Evolutionary conservation across 2,113 vertebrate species (phyloP), one percentile per base, ranked within the genome.

Genomic region (Crotophaga sulcirostris): DNA sequence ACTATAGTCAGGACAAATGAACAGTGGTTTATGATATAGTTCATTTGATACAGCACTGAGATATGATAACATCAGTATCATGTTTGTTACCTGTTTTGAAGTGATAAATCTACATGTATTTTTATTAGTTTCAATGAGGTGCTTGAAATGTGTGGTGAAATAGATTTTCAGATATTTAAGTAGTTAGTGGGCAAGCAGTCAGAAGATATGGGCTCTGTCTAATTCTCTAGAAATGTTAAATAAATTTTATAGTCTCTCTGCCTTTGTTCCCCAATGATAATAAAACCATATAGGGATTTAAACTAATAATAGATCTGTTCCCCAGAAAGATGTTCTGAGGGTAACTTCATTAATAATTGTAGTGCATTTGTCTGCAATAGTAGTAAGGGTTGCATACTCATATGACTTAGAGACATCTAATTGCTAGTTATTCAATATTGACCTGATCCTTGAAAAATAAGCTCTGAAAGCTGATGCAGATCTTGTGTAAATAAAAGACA

Each of bases 391-490:
- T 13, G 34, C 54, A 73, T 72, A 78, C 19, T 84, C 52, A 55
- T 82, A 29, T 34, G 33, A 87, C 44, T 66, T 62, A 63, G 34
- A 78, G 47, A 67, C 16, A 36, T 77, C 18, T 89, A 90, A 73
- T 86, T 79, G 64, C 36, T 75, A 82, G 89, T 89, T 86, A 67
- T 47, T 87, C 51, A 81, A 12, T 90, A 75, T 75, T 95, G 77
- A 51, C 56, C 56, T 75, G 55, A 38, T 77, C 72, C 18, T 68
- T 85, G 42, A 86, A 93, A 92, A 84, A 45, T 66, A 36, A 55
- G 70, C 47, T 75, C 56, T 75, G 56, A 79, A 84, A 81, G 16
- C 25, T 78, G 55, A 60, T 64, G 72, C 40, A 72, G 33, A 55
- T 56, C 45, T 34, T 89, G 28, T 69, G 33, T 82, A 91, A 80